A percentile compares a stretch with the other conserved stretches of the same genome.
phyloP scores from a whole-genome alignment of 2,113 vertebrate species.

The Emydocephalus ijimae region DNA sequence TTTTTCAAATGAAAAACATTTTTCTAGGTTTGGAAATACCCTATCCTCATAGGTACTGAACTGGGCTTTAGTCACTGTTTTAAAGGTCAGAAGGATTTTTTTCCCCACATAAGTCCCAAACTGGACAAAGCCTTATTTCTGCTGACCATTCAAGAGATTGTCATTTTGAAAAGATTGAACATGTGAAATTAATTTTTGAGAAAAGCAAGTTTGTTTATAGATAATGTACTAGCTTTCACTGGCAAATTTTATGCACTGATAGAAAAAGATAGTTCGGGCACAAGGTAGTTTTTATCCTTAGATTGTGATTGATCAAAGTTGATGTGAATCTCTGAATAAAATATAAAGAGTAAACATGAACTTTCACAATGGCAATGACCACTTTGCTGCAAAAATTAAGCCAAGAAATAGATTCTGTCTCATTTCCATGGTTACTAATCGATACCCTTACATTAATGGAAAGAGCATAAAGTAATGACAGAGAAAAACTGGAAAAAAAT shows the following conservation, averaged over 20 bases:
- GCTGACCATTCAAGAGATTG: slow-evolving; percentile 24
- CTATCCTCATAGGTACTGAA: background rate
- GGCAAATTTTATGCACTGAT: slow-evolving; percentile 21
- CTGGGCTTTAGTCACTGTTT: background rate
- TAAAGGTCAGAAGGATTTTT: background rate
- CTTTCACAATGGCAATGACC: slow-evolving; percentile 20
- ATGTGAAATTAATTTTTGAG: slow-evolving; percentile 11
- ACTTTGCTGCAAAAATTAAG: slow-evolving; percentile 5
- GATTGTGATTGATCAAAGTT: slow-evolving; percentile 11
- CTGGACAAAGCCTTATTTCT: slow-evolving; percentile 12
- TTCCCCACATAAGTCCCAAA: background rate
- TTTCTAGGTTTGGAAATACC: background rate
- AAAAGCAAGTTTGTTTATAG: slow-evolving; percentile 13
- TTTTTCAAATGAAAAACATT: background rate
- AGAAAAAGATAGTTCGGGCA: background rate
- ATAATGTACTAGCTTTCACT: background rate
- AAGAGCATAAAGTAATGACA: background rate
- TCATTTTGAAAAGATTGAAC: slow-evolving; percentile 34
- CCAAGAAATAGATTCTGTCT: background rate
- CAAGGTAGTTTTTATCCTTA: slow-evolving; percentile 26
- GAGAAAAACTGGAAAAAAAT: background rate
- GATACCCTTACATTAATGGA: background rate
- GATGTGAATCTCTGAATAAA: slow-evolving; percentile 32
- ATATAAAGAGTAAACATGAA: slow-evolving; percentile 24
- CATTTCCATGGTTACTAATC: slow-evolving; percentile 8